Percentiles rank a stretch among this genome's conserved stretches.
phyloP scores from a whole-genome alignment of 1,140 invertebrate genomes.

The Delia radicum region DNA sequence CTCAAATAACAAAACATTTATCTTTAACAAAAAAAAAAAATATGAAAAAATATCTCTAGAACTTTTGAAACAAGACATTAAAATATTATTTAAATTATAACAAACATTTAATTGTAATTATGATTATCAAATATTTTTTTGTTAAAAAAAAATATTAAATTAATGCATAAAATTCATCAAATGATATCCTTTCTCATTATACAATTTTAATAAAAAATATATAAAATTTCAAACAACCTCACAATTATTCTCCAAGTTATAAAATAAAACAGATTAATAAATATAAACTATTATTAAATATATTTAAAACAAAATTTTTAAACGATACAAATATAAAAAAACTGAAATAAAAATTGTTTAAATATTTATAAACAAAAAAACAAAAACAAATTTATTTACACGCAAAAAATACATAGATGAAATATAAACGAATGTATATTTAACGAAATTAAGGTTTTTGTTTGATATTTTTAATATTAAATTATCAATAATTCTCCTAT shows the following conservation, averaged over 20 bases:
- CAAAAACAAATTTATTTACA: neutral
- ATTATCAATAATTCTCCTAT: no score
- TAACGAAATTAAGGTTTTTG: no score
- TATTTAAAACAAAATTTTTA: conserved; percentile 8
- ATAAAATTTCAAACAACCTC: no score
- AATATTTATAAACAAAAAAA: neutral
- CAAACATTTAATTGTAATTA: neutral
- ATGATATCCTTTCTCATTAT: neutral
- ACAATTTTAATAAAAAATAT: neutral
- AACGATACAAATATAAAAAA: neutral
- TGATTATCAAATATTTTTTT: neutral
- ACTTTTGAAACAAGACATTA: neutral
- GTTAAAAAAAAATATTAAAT: neutral
- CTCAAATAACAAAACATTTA: neutral
- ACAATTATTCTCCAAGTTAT: neutral
- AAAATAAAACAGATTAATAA: neutral
- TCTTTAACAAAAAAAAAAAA: neutral
- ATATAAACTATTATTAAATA: conserved; percentile 18
- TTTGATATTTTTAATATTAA: no score
- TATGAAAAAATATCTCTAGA: neutral
- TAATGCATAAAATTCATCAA: neutral
- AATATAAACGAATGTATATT: neutral
- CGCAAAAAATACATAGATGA: conserved; percentile 6
- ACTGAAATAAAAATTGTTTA: conserved; percentile 9
- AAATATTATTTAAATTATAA: neutral